These are phyloP conservation scores for Calyptommatus sinebrachiatus DNA, from an alignment of 2,113 vertebrate genomes.

Conservation along the genomic window DNA sequence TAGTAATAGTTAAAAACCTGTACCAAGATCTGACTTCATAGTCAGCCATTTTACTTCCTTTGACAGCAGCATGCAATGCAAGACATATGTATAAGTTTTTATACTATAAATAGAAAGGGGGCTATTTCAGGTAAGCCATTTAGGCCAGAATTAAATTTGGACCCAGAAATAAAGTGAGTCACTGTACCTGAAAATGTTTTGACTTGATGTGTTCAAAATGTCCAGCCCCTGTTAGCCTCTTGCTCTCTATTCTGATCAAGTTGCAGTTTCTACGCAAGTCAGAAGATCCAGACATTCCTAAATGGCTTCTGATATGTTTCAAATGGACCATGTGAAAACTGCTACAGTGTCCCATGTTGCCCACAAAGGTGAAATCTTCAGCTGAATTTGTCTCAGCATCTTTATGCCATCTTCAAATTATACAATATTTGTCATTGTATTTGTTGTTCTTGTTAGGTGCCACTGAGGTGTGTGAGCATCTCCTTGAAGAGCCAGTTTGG, in stretches of 20 bases:
- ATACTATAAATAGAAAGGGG: background rate
- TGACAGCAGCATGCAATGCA: too few species aligned
- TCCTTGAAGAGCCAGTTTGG: too few species aligned
- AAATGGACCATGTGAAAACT: too few species aligned
- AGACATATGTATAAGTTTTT: background rate
- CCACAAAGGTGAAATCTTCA: background rate
- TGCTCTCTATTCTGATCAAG: background rate
- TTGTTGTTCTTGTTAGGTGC: background rate
- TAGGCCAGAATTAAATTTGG: background rate
- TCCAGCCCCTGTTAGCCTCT: background rate
- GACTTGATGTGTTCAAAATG: background rate
- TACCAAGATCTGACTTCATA: too few species aligned
- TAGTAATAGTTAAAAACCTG: too few species aligned
- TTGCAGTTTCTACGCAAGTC: background rate
- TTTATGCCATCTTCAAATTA: constrained; percentile 1
- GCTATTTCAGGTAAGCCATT: too few species aligned
- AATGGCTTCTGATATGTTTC: too few species aligned
- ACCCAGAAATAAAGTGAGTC: background rate
- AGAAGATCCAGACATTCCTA: too few species aligned
- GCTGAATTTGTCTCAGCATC: background rate
- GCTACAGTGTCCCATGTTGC: too few species aligned
- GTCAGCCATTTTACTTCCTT: too few species aligned
- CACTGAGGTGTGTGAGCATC: too few species aligned
- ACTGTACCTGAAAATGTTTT: background rate
- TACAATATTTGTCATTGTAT: background rate